Base-by-base conservation (phyloP, 2,797 vertebrate genomes). In the Pseudomugil tenellus region DNA sequence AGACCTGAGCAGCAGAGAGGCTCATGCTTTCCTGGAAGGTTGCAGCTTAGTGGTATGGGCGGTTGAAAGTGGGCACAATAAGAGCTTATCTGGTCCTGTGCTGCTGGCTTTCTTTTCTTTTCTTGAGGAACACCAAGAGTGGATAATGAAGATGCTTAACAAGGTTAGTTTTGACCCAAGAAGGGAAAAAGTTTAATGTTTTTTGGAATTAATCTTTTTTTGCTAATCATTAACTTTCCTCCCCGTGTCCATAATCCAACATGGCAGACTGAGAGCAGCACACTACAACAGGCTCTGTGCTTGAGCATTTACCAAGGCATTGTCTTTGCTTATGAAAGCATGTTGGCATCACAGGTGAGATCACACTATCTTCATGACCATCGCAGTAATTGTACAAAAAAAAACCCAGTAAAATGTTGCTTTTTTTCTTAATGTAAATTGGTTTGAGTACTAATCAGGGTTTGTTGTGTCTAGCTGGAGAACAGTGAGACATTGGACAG, bases 341-440 rank as follows among this genome's bases (percentile, higher is more conserved):
- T 96, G 72, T 89, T 91, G 10, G 72, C 84, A 63, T 92, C 91
- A 76, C 94, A 96, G 96, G 96, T 98, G 92, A 81, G 52, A 14
- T 5, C 12, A 2, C 12, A 23, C 17, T 29, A 37, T 53, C 26
- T 26, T 52, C 13, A 52, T 26, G 13, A 26, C 5, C 13, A 25
- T 25, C 12, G 2, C 23, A 23, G 23, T 19, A 5, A 41, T 7
- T 16, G 39, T 19, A 19, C 39, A 0, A n/a, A 41, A 28, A 0
- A 46, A 19, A 3, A 8, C 39, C 21, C 4, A 51, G 2, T 29
- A 52, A 12, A 14, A 4, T 48, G 8, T 26, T 58, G 4, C 25
- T 1, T 6, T 23, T 2, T 10, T 32, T 58, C 0, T 57, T 1
- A 34, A 21, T 54, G 13, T 32, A 21, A 26, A 48, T 26, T 6